These are phyloP conservation scores for Spodoptera picta DNA, from an alignment of 2,888 invertebrate species.

Conservation along the genomic window DNA sequence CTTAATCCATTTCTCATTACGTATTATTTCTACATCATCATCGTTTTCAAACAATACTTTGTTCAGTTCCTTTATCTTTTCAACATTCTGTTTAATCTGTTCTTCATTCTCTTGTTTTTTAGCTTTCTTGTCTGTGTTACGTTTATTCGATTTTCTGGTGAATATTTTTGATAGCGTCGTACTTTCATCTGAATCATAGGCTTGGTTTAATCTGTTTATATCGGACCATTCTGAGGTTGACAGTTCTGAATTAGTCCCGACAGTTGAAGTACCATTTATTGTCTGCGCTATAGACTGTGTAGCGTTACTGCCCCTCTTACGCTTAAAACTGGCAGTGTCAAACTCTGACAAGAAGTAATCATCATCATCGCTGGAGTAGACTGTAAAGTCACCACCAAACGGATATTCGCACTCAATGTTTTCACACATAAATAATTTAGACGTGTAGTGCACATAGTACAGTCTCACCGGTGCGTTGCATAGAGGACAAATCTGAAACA, in stretches of 20 bases:
- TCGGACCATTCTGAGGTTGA: constrained; percentile 67
- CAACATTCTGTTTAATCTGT: constrained; percentile 59
- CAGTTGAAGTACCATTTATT: constrained; percentile 13
- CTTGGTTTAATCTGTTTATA: constrained; percentile 61
- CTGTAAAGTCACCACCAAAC: constrained; percentile 71
- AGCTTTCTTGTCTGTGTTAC: constrained; percentile 18
- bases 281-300: neutral
- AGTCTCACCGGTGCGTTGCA: constrained; percentile 66
- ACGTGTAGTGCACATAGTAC: constrained; percentile 71
- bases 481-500: constrained; percentile 74
- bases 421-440: constrained; percentile 77
- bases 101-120: constrained; percentile 44
- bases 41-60: constrained; percentile 51
- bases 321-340: constrained; percentile 52
- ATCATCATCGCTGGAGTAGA: constrained; percentile 64
- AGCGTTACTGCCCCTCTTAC: constrained; percentile 2
- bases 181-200: constrained; percentile 60
- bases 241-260: constrained; percentile 55
- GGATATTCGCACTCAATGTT: constrained; percentile 75
- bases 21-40: constrained; percentile 52
- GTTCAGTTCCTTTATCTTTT: constrained; percentile 65
- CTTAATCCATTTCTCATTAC: constrained; percentile 72
- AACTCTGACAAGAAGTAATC: neutral
- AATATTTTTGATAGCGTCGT: constrained; percentile 17
- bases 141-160: constrained; percentile 24